A percentile compares a stretch with the other conserved stretches of the same genome.
Conservation (phyloP, 2,797 vertebrate genomes). For the Enteromius afrohamiltoni region DNA sequence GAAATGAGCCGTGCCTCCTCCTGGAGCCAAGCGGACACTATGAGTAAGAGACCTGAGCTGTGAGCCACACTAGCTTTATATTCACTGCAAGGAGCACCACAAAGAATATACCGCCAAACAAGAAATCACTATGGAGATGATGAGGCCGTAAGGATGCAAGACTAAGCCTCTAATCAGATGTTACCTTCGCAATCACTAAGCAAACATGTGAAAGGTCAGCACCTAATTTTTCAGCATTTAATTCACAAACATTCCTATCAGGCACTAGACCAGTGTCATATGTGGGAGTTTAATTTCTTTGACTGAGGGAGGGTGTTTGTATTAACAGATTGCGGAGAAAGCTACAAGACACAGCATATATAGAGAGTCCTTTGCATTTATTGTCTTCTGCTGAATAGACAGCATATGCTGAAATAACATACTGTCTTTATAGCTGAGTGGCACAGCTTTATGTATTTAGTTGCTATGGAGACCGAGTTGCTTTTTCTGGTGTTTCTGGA, state of each 20-base stretch:
- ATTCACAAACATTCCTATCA: slow-evolving; percentile 14
- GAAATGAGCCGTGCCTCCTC: slow-evolving; percentile 54
- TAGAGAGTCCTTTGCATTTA: neutral
- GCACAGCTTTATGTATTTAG: neutral
- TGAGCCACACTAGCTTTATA: neutral
- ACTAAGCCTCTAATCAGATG: neutral
- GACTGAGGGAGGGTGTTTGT: slow-evolving; percentile 25
- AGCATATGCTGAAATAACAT: neutral
- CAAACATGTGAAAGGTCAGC: slow-evolving; percentile 18
- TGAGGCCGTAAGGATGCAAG: neutral
- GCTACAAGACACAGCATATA: slow-evolving; percentile 9
- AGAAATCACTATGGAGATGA: slow-evolving; percentile 25
- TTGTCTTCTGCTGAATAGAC: neutral
- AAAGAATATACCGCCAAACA: slow-evolving; percentile 13
- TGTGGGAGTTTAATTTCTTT: neutral
- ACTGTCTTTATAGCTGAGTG: neutral
- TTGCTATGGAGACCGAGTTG: neutral
- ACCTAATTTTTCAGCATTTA: neutral
- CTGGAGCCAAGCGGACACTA: slow-evolving; percentile 2
- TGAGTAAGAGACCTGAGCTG: slow-evolving; percentile 37
- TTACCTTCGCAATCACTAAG: neutral
- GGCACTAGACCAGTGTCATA: neutral
- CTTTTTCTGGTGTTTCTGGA: slow-evolving; percentile 46
- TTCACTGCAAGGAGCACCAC: neutral
- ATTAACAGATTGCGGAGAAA: slow-evolving; percentile 48